A percentile compares a stretch with the other conserved stretches of the same genome.
phyloP scores from a whole-genome alignment of 2,113 vertebrate species.

The Eudyptes chrysolophus region DNA sequence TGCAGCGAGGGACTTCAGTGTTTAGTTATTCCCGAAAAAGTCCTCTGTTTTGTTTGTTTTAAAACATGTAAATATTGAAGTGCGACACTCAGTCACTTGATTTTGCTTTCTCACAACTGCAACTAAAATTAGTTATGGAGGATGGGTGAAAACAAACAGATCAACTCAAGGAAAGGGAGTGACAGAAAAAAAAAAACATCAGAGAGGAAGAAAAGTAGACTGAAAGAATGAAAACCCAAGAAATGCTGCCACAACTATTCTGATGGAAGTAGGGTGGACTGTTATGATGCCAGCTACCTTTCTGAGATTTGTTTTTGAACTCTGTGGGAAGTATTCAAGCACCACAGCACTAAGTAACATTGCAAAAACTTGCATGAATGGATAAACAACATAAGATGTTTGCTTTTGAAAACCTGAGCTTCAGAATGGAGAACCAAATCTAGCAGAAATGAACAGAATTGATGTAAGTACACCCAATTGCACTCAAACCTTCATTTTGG shows the following conservation, averaged over 20 bases:
- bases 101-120: not conserved
- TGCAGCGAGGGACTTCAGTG: not conserved
- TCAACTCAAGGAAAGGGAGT: not conserved
- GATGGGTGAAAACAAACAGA: not conserved
- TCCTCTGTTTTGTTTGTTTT: not conserved
- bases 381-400: not conserved
- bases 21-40: not conserved
- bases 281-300: not conserved
- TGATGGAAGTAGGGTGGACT: not conserved
- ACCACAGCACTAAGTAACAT: not conserved
- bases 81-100: not conserved
- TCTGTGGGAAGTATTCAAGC: not conserved
- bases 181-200: not conserved
- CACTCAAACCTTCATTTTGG: not conserved
- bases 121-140: not conserved
- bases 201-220: not conserved
- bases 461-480: not conserved
- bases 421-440: not conserved
- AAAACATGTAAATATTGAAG: not conserved
- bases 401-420: not conserved
- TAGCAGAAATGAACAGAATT: not conserved
- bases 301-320: not conserved
- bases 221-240: not conserved
- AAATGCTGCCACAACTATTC: not conserved
- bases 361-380: not conserved